Base-by-base conservation (phyloP, 2,888 invertebrate species). In the Temnothorax unifasciatus region DNA sequence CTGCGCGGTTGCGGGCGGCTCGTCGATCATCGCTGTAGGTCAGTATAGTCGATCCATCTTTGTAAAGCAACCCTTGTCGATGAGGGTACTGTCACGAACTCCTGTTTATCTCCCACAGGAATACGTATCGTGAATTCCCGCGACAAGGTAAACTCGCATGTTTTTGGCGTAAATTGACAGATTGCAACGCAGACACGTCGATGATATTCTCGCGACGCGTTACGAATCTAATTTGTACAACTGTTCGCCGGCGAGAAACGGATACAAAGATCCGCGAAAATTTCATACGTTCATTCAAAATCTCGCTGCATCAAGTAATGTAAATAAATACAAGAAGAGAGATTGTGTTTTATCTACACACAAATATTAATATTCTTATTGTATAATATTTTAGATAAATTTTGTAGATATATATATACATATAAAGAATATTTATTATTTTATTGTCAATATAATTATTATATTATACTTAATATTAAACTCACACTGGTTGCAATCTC, bases 1-100 rank as follows among this genome's bases (percentile, higher is more conserved):
- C n/a, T 68, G 54, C 21, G 54, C 21, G 52, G 66, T 44, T 47
- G 44, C 29, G 66, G 82, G 50, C 18, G 50, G 83, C 82, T 88
- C 90, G 85, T 90, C 79, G 90, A 90, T 90, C 90, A 90, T 85
- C 64, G 38, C 66, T 61, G 66, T 69, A 75, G 85, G 74, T 83
- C 84, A 82, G 52, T 29, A 34, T 18, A 71, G 69, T 59, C 89
- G 87, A 90, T 90, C 84, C 71, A 85, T 90, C 90, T 88, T 90
- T 86, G 90, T 86, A 86, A 81, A 86, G 82, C 83, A 73, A 68
- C 57, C 64, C 84, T 76, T 68, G 85, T 82, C 86, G 87, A 88
- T 89, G 88, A 85, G 85, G 77, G 61, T 63, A 57, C 85, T 84
- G 82, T 88, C 88, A 86, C 57, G 59, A 76, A 83, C 82, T 83